phyloP scores from a whole-genome alignment of 2,888 invertebrate genomes.

The Metallyticus violacea region DNA sequence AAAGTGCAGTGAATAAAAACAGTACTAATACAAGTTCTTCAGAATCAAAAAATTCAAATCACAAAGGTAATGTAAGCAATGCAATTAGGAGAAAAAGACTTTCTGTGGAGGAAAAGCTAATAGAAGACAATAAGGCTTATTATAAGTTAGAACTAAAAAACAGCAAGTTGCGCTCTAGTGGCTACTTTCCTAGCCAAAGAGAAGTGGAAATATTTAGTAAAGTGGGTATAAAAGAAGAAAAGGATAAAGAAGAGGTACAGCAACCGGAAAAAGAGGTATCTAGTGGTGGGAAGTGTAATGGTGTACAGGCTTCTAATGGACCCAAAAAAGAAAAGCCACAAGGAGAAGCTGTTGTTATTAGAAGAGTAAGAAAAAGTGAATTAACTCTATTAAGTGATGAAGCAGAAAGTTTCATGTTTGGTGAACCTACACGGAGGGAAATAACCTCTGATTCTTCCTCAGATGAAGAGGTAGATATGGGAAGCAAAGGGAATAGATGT shows the following conservation, averaged over 20 bases:
- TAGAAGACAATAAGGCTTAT: slow-evolving; percentile 57
- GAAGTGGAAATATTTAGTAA: slow-evolving; percentile 25
- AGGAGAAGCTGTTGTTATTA: slow-evolving; percentile 3
- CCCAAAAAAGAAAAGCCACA: slow-evolving; percentile 17
- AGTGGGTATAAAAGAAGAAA: slow-evolving; percentile 30
- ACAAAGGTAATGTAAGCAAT: neutral
- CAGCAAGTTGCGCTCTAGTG: slow-evolving; percentile 63
- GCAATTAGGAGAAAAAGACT: slow-evolving; percentile 40
- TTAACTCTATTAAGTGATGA: slow-evolving; percentile 75
- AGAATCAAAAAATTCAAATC: neutral
- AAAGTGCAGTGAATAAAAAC: neutral
- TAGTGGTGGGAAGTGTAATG: slow-evolving; percentile 32
- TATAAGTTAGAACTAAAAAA: slow-evolving; percentile 72
- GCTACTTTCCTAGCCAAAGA: slow-evolving; percentile 22
- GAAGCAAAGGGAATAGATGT: neutral
- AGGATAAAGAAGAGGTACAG: slow-evolving; percentile 39
- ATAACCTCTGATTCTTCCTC: neutral
- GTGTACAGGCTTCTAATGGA: slow-evolving; percentile 39
- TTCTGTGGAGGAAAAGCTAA: slow-evolving; percentile 54
- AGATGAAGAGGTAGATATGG: neutral
- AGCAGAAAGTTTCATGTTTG: slow-evolving; percentile 83
- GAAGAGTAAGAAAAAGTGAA: slow-evolving; percentile 46
- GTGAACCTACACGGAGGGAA: slow-evolving; percentile 48
- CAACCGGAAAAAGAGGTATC: slow-evolving; percentile 44
- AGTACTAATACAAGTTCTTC: neutral